A percentile compares a stretch with the other conserved stretches of the same genome.
phyloP scores from a whole-genome alignment of 2,797 vertebrate genomes.

The Melanotaenia pygmaea region DNA sequence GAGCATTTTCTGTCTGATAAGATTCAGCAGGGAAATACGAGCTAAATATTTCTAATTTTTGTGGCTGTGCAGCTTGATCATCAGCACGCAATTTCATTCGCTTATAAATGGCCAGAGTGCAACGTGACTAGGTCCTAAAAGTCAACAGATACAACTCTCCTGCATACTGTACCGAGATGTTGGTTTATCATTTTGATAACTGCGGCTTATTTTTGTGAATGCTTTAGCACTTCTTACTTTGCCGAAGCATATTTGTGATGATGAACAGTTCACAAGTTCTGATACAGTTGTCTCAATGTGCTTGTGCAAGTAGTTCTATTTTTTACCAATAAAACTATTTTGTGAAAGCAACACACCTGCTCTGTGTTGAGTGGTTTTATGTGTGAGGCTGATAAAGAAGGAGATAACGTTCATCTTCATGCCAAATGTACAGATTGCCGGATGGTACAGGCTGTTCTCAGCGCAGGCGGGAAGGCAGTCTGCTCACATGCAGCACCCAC shows the following conservation, averaged over 20 bases:
- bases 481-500: slow-evolving; percentile 38
- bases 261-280: slow-evolving; percentile 81
- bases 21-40: slow-evolving; percentile 60
- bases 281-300: slow-evolving; percentile 85
- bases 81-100: slow-evolving; percentile 76
- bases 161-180: slow-evolving; percentile 70
- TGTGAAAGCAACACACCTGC: slow-evolving; percentile 76
- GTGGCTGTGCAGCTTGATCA: slow-evolving; percentile 79
- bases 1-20: slow-evolving; percentile 60
- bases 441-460: slow-evolving; percentile 55
- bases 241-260: slow-evolving; percentile 82
- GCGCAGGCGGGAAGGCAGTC: slow-evolving; percentile 55
- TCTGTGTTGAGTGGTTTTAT: slow-evolving; percentile 31
- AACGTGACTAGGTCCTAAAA: slow-evolving; percentile 74
- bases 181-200: slow-evolving; percentile 78
- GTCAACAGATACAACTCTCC: slow-evolving; percentile 63
- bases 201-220: slow-evolving; percentile 86
- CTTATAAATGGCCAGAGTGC: slow-evolving; percentile 77
- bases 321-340: slow-evolving; percentile 90
- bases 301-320: slow-evolving; percentile 90
- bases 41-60: slow-evolving; percentile 66
- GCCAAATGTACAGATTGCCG: slow-evolving; percentile 68
- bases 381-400: slow-evolving; percentile 30
- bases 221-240: slow-evolving; percentile 86
- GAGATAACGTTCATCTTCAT: slow-evolving; percentile 33